Percentiles rank a stretch among this genome's conserved stretches.
Evolutionary conservation across 35 echinoderm and acorn worm genomes (phyloP).

Genomic region (Stichopus chloronotus): DNA sequence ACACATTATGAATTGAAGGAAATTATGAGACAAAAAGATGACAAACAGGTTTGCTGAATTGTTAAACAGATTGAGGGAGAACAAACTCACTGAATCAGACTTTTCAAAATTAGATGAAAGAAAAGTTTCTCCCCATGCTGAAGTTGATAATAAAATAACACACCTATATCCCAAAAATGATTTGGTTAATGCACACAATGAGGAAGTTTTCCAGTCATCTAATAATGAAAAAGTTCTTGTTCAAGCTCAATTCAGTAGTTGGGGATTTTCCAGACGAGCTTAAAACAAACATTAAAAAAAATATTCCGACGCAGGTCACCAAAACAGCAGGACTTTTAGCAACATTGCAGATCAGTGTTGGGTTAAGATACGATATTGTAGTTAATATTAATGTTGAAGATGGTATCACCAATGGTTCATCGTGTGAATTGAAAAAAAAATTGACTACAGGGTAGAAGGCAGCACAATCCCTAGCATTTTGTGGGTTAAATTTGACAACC

Average conservation of each 20-base stretch:
- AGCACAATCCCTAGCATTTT: background rate
- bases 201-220: background rate
- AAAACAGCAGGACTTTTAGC: background rate
- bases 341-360: background rate
- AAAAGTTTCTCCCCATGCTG: background rate
- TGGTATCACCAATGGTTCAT: slow-evolving; percentile 62
- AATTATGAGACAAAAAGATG: slow-evolving; percentile 91
- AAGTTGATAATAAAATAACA: background rate
- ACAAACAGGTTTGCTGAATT: slow-evolving; percentile 68
- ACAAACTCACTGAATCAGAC: background rate
- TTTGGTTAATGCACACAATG: slow-evolving; percentile 35
- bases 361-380: background rate
- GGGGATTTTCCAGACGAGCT: background rate
- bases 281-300: background rate
- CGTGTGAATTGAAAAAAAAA: slow-evolving; percentile 25
- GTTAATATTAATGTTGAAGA: background rate
- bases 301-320: background rate
- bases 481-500: slow-evolving; percentile 56
- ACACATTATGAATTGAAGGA: slow-evolving; percentile 50
- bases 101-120: background rate
- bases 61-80: slow-evolving; percentile 67
- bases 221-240: background rate
- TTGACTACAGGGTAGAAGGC: background rate
- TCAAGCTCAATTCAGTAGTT: background rate
- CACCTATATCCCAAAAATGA: slow-evolving; percentile 44